phyloP scores from a whole-genome alignment of 1,140 invertebrate species.

The Drosophila kohkoa region DNA sequence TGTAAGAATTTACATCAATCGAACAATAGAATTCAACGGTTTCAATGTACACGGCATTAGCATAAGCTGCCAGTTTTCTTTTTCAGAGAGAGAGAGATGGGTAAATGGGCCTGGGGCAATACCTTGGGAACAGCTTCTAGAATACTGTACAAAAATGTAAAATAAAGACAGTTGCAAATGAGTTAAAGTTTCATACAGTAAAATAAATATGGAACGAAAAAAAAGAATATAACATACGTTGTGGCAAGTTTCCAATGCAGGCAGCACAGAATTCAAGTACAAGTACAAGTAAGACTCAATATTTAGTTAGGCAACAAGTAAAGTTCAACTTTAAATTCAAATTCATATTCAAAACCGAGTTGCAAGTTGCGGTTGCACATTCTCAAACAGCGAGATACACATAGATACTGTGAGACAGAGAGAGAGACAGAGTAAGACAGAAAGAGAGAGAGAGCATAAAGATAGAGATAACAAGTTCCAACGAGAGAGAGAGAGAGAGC shows the following conservation, averaged over 20 bases:
- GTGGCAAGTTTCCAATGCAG: constrained; percentile 65
- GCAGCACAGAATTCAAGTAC: constrained; percentile 55
- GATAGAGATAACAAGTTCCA: constrained; percentile 23
- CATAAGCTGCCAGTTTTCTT: constrained; percentile 42
- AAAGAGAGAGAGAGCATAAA: constrained; percentile 11
- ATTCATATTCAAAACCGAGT: constrained; percentile 61
- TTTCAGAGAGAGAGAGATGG: not conserved
- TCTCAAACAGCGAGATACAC: constrained; percentile 36
- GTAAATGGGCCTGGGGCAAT: not conserved
- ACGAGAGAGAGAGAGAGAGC: constrained; percentile 32
- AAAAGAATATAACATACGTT: constrained; percentile 7
- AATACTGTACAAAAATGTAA: constrained; percentile 55
- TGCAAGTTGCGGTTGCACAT: constrained; percentile 58
- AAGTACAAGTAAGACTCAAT: constrained; percentile 15
- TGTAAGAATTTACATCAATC: constrained; percentile 10
- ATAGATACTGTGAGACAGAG: constrained; percentile 33
- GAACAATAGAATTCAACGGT: constrained; percentile 27
- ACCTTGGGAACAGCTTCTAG: constrained; percentile 6
- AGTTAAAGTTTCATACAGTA: constrained; percentile 34
- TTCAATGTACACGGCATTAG: constrained; percentile 16
- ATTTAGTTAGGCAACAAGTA: constrained; percentile 65
- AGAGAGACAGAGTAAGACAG: constrained; percentile 31
- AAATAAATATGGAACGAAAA: constrained; percentile 25
- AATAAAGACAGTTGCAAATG: constrained; percentile 48
- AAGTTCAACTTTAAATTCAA: constrained; percentile 57